Conservation (phyloP, 2,113 vertebrate genomes). For the Psittacus erithacus region DNA sequence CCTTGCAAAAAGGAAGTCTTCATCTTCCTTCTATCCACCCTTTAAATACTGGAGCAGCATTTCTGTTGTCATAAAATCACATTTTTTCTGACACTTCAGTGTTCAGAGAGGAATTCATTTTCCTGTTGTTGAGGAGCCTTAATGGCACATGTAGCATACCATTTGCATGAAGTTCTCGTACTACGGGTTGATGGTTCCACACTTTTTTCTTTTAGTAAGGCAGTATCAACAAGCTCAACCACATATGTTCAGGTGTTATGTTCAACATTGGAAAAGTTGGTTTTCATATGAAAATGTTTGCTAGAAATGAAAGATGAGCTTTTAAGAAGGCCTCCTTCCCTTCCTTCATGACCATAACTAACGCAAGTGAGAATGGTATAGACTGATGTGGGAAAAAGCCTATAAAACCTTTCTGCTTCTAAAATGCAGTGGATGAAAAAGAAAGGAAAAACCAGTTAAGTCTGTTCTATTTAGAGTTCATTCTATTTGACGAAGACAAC, state of each 20-base stretch:
- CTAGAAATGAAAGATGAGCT: neutral
- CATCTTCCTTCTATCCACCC: neutral
- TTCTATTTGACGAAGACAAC: neutral
- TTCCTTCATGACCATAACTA: accelerated
- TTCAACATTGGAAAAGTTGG: neutral
- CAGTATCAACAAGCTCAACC: neutral
- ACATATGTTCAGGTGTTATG: neutral
- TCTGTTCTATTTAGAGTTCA: neutral
- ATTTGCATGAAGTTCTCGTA: neutral
- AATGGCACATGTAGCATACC: neutral
- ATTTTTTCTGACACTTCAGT: neutral
- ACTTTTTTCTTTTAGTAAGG: neutral
- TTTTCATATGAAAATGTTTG: neutral
- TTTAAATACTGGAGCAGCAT: neutral
- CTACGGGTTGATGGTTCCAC: neutral
- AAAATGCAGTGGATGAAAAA: neutral
- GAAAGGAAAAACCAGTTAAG: neutral
- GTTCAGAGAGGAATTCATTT: neutral
- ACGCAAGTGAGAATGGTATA: neutral
- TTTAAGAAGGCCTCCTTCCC: neutral
- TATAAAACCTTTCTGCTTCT: neutral
- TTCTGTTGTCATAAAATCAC: neutral
- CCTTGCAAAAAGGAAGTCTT: neutral
- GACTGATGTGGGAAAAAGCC: neutral
- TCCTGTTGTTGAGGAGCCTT: neutral